Base-by-base conservation (phyloP, 2,888 invertebrate species). In the Choristoneura rosaceana region DNA sequence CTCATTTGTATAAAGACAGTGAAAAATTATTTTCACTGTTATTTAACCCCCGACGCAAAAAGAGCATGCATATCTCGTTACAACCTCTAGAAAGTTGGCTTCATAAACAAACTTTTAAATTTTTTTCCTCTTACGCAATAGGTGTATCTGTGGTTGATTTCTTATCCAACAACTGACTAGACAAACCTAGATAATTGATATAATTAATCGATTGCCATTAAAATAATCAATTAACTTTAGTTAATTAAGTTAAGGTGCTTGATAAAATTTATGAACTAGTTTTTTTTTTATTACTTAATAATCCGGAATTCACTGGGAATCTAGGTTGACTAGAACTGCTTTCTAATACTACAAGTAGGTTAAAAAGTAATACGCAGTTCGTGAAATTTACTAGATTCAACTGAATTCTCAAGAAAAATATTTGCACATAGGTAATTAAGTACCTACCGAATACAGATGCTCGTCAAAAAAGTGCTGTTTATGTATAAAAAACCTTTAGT, bases 211-310 rank as follows among this genome's bases (percentile, higher is more conserved):
- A 55, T 71, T 52, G 45, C 70, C 38, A 67, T 62, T 25, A 67
- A 52, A 34, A 71, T 71, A 67, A 25, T 71, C 55, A 61, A 67
- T 47, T 55, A 43, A 45, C 61, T 25, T 45, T n/a, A n/a, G n/a
- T n/a, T n/a, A n/a, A n/a, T n/a, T n/a, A n/a, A n/a, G n/a, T n/a
- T n/a, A n/a, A n/a, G n/a, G n/a, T n/a, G n/a, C 50, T 41, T 60
- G 43, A 55, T 66, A 61, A 61, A 50, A 38, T 61, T 67, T 67
- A 61, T 67, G 61, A 71, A 45, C 71, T 71, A 67, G 71, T 61
- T 71, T 63, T 69, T 64, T 62, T 14, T 47, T 17, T 14, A 17
- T 65, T 71, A 71, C 61, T 52, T 55, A 66, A 55, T 62, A 61
- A 61, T 55, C n/a, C 43, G 71, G 66, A 67, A 67, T 67, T 43